These are phyloP conservation scores for Orchesella flavescens DNA, from an alignment of 2,888 invertebrate species.

Conservation along the genomic window DNA sequence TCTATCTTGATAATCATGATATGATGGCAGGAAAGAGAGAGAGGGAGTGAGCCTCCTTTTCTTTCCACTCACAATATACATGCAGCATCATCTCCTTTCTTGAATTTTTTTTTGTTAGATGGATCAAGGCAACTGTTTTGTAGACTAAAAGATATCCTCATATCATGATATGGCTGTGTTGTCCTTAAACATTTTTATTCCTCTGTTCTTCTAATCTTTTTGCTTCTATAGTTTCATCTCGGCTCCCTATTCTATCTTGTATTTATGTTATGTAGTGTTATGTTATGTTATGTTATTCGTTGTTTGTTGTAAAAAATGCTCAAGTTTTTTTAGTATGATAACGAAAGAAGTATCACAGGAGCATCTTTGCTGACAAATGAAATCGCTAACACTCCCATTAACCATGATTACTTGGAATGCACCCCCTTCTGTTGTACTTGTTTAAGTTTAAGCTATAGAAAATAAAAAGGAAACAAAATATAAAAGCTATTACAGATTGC, in stretches of 20 bases:
- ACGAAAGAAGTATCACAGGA: slow-evolving; percentile 25
- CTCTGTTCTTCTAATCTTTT: neutral
- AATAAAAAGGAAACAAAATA: neutral
- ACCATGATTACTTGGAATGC: slow-evolving; percentile 30
- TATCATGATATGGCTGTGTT: neutral
- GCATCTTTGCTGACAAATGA: slow-evolving; percentile 52
- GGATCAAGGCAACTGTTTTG: slow-evolving; percentile 19
- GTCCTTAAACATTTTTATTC: slow-evolving; percentile 1
- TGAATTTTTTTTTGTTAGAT: slow-evolving; percentile 5
- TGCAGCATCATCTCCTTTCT: neutral
- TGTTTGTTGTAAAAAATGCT: too few relatives aligned
- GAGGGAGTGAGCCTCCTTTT: neutral
- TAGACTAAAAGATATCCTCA: neutral
- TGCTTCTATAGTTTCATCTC: too few relatives aligned
- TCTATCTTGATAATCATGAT: too few relatives aligned
- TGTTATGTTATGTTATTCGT: too few relatives aligned
- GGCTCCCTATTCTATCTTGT: too few relatives aligned
- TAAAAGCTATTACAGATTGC: neutral
- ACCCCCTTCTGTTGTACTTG: neutral
- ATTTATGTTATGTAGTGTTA: too few relatives aligned
- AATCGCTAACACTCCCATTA: slow-evolving; percentile 54
- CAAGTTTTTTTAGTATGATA: neutral
- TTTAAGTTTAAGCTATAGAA: neutral
- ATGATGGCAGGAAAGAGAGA: too few relatives aligned
- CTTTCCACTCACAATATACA: neutral